Percentiles rank a stretch among this genome's conserved stretches.
phyloP scores from a whole-genome alignment of 2,797 vertebrate genomes.

The Sebastes reedi region DNA sequence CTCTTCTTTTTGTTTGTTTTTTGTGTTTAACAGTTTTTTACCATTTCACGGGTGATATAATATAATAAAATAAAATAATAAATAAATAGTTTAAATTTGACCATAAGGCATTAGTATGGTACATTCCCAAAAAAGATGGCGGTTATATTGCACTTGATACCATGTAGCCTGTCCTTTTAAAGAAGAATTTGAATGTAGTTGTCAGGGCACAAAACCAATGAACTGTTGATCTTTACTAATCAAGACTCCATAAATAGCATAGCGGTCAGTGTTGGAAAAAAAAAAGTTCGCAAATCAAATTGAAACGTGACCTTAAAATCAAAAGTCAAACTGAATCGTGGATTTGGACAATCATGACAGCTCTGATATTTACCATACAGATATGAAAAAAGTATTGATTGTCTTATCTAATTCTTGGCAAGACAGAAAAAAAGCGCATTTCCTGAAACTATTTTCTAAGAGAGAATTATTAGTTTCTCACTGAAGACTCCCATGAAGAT shows the following conservation, averaged over 20 bases:
- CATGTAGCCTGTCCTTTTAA: not conserved
- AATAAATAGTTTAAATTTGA: not conserved
- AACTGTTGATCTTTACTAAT: not conserved
- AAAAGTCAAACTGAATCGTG: not conserved
- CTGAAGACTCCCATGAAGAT: not conserved
- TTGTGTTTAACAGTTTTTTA: not conserved
- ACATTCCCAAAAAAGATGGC: not conserved
- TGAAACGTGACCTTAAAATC: not conserved
- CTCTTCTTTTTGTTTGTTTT: too few species aligned
- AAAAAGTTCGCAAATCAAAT: not conserved
- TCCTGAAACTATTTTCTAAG: not conserved
- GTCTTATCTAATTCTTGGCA: not conserved
- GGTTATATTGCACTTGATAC: not conserved
- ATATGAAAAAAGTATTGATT: not conserved
- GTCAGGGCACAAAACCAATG: not conserved
- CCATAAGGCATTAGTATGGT: rapidly evolving
- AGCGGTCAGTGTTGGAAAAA: not conserved
- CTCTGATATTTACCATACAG: not conserved
- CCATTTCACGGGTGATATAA: not conserved
- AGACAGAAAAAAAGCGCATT: not conserved
- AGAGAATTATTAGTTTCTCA: not conserved
- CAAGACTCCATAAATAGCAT: not conserved
- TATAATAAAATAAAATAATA: not conserved
- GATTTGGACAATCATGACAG: not conserved
- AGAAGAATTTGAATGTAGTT: not conserved